These are phyloP conservation scores for Homarus americanus DNA, from an alignment of 1,140 invertebrate species.

Conservation along the genomic window DNA sequence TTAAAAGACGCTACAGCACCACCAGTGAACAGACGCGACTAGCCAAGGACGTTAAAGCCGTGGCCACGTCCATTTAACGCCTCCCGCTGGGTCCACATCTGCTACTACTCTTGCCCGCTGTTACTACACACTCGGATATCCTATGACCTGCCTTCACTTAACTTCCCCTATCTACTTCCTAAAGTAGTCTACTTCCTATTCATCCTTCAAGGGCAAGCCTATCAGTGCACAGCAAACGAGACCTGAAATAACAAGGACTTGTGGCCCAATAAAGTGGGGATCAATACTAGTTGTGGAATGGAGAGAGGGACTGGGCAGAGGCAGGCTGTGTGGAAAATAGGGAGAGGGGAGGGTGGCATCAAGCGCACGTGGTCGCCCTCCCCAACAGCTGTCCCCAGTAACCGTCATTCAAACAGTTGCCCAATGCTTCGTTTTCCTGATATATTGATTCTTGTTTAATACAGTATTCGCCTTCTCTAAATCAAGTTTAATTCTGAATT, in stretches of 20 bases:
- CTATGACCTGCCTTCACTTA: not conserved
- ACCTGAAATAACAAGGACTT: not conserved
- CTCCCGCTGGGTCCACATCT: not conserved
- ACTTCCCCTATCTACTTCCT: not conserved
- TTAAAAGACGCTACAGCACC: not conserved
- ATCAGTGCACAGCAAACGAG: not conserved
- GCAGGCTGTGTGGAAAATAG: not conserved
- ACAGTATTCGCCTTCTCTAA: too few species aligned
- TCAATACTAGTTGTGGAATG: not conserved
- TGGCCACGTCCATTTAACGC: not conserved
- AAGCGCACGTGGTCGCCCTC: slow-evolving; percentile 14
- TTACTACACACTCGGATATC: not conserved
- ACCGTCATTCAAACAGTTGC: not conserved
- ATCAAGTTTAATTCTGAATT: too few species aligned
- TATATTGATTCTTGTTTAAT: too few species aligned
- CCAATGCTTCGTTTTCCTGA: not conserved
- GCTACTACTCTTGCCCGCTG: not conserved
- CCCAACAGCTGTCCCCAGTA: not conserved
- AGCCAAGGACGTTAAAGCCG: not conserved
- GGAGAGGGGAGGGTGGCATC: not conserved
- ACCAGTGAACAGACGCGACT: not conserved
- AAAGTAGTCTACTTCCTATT: not conserved
- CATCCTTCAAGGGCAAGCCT: not conserved
- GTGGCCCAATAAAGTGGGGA: not conserved
- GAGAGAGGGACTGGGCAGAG: not conserved